These are phyloP conservation scores for Drosophila kokeensis DNA, from an alignment of 2,888 invertebrate species.

Conservation along the genomic window DNA sequence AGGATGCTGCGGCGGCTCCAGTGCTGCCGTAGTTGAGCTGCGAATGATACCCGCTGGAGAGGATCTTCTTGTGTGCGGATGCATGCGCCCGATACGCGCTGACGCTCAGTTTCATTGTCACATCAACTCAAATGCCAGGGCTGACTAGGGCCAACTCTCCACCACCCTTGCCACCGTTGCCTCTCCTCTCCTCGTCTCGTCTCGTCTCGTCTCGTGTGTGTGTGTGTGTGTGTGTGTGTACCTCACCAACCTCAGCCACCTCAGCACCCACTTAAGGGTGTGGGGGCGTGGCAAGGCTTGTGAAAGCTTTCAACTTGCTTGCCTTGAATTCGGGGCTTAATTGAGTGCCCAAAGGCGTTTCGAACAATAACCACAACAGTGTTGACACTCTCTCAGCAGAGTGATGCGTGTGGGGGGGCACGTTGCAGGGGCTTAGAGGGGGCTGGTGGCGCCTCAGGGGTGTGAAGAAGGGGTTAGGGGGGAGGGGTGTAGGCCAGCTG, in stretches of 20 bases:
- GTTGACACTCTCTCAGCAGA: conserved; percentile 41
- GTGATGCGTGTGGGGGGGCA: not conserved
- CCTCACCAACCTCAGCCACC: conserved; percentile 4
- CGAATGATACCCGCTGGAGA: conserved; percentile 91
- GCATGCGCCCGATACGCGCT: conserved; percentile 95
- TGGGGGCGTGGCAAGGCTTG: conserved; percentile 37
- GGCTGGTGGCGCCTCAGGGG: not conserved
- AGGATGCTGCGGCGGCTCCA: conserved; percentile 87
- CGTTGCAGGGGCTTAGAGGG: not conserved
- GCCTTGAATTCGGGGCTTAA: conserved; percentile 68
- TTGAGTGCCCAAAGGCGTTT: conserved; percentile 75
- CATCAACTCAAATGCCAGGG: conserved; percentile 60
- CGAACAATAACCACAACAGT: conserved; percentile 31
- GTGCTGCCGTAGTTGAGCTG: conserved; percentile 92
- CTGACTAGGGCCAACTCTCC: conserved; percentile 8
- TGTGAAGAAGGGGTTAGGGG: no score
- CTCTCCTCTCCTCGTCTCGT: not conserved
- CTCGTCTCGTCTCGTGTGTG: not conserved
- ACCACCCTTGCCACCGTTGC: not conserved
- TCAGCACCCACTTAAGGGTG: conserved; percentile 7
- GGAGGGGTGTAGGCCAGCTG: conserved; percentile 19
- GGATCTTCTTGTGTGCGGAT: conserved; percentile 94
- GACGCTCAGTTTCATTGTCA: conserved; percentile 93
- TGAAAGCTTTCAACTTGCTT: conserved; percentile 52
- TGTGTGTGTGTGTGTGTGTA: not conserved